phyloP scores from a whole-genome alignment of 2,888 invertebrate genomes.

The Mimachlamys varia region DNA sequence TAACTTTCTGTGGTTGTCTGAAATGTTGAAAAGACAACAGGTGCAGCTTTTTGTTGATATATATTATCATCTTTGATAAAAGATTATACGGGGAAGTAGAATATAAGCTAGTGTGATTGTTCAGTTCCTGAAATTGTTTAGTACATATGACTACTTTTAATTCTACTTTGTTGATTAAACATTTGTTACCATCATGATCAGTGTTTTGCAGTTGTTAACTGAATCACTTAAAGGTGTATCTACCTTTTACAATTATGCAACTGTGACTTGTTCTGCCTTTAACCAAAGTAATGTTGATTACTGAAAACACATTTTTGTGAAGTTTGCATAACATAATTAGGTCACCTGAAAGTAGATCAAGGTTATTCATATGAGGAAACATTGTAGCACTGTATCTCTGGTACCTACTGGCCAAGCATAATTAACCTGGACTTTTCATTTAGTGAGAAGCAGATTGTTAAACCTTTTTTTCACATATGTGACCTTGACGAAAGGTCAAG shows the following conservation, averaged over 20 bases:
- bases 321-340: no score
- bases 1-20: neutral
- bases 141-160: slow-evolving; percentile 20
- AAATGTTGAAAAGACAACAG: neutral
- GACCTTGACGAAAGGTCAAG: no score
- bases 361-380: no score
- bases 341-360: no score
- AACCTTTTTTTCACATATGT: no score
- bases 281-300: no score
- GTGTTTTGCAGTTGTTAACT: neutral
- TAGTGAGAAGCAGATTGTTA: no score
- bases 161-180: slow-evolving; percentile 31
- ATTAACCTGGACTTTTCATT: no score
- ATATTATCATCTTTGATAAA: neutral
- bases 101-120: slow-evolving; percentile 4
- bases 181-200: neutral
- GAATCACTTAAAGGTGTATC: neutral
- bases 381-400: no score
- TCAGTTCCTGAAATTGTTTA: neutral
- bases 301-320: no score
- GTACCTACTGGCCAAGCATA: no score
- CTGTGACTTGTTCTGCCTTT: no score
- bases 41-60: neutral
- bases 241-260: neutral
- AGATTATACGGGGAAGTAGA: neutral